Percentiles rank a stretch among this genome's conserved stretches.
These are phyloP conservation scores for Macaria liturata DNA, from an alignment of 2,888 invertebrate genomes.

Conservation along the genomic window DNA sequence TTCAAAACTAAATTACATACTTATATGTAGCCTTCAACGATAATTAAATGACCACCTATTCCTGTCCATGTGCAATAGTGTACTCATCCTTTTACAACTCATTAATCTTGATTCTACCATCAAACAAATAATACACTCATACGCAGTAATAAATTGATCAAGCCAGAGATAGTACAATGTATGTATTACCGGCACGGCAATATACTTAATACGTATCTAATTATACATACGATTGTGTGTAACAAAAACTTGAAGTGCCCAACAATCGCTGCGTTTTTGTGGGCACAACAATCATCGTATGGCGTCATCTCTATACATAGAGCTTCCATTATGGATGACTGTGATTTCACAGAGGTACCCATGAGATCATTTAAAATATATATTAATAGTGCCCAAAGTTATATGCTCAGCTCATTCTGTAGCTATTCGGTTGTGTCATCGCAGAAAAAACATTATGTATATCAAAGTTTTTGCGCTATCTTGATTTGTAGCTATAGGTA, in stretches of 20 bases:
- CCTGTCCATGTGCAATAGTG: too few relatives aligned
- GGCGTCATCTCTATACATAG: constrained; percentile 37
- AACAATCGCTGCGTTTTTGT: constrained; percentile 38
- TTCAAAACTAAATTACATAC: too few relatives aligned
- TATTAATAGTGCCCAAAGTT: background rate
- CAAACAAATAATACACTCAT: too few relatives aligned
- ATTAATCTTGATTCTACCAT: too few relatives aligned
- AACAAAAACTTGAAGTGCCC: constrained; percentile 30
- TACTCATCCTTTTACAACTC: too few relatives aligned
- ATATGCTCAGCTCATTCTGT: too few relatives aligned
- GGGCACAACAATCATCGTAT: constrained; percentile 35
- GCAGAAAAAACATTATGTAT: too few relatives aligned
- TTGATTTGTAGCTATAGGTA: too few relatives aligned
- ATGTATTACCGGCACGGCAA: constrained; percentile 12
- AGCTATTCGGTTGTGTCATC: constrained; percentile 1
- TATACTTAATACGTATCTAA: constrained; percentile 38
- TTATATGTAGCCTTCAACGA: too few relatives aligned
- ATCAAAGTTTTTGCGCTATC: too few relatives aligned
- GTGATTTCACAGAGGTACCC: constrained; percentile 20
- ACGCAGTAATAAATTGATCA: background rate
- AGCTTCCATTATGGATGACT: constrained; percentile 26
- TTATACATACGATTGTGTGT: constrained; percentile 34
- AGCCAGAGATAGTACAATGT: too few relatives aligned
- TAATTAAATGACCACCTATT: too few relatives aligned
- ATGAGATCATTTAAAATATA: constrained; percentile 16